Percentiles rank a stretch among this genome's conserved stretches.
Evolutionary conservation across 1,140 invertebrate genomes (phyloP).

Genomic region (Lepidotrigona ventralis): DNA sequence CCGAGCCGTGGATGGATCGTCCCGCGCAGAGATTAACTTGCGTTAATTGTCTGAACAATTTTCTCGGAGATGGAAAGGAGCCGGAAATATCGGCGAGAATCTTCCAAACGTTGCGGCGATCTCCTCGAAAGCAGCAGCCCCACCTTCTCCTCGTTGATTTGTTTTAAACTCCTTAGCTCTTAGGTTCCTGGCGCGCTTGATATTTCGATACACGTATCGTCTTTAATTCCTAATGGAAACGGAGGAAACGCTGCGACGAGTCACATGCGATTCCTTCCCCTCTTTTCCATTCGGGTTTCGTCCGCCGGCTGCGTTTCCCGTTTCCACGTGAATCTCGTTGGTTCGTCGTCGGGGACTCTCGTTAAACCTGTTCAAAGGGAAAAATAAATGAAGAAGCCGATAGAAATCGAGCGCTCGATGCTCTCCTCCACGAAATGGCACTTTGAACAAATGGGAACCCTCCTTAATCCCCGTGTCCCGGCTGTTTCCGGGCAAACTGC

Average conservation of each 20-base stretch:
- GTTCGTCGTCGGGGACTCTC: background rate
- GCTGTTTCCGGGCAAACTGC: background rate
- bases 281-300: too few relatives aligned
- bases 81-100: background rate
- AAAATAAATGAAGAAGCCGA: slow-evolving; percentile 38
- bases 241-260: background rate
- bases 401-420: background rate
- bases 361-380: slow-evolving; percentile 40
- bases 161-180: background rate
- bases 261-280: background rate
- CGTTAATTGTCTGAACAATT: slow-evolving; percentile 24
- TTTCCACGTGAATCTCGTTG: slow-evolving; percentile 10
- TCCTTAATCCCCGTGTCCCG: slow-evolving; percentile 9
- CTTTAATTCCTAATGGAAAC: background rate
- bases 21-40: too few relatives aligned
- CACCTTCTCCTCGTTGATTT: background rate
- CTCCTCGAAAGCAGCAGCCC: background rate
- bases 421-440: background rate
- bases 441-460: background rate
- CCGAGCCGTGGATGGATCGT: background rate
- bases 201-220: background rate
- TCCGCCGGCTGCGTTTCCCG: too few relatives aligned
- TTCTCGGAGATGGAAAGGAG: too few relatives aligned
- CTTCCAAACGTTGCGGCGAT: too few relatives aligned
- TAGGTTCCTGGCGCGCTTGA: background rate